These are phyloP conservation scores for Amiota mariae DNA, from an alignment of 2,888 invertebrate species.

Conservation along the genomic window DNA sequence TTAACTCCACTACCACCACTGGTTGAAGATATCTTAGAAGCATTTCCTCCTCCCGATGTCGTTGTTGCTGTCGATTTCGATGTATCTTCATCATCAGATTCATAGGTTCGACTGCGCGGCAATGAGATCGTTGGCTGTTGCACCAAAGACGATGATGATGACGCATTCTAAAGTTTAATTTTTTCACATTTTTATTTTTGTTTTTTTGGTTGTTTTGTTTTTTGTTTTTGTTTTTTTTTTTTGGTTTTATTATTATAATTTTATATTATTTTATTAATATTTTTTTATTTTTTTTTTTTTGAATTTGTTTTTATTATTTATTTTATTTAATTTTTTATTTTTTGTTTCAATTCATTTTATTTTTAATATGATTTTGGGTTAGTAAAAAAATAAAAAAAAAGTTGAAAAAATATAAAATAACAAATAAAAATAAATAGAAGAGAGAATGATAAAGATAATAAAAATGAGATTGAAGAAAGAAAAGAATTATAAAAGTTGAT, in stretches of 20 bases:
- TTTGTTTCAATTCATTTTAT: not conserved
- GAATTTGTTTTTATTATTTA: not conserved
- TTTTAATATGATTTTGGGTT: not conserved
- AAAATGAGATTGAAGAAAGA: not conserved
- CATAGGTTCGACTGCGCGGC: constrained; percentile 75
- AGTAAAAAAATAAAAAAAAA: not conserved
- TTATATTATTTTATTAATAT: not conserved
- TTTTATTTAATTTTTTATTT: not conserved
- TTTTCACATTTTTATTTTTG: constrained; percentile 2
- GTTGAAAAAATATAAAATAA: not conserved
- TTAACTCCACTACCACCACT: too few relatives aligned
- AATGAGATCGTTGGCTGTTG: constrained; percentile 76
- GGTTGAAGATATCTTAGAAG: too few relatives aligned
- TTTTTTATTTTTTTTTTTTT: not conserved
- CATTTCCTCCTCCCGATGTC: too few relatives aligned
- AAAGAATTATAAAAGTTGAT: not conserved
- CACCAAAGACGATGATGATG: constrained; percentile 42
- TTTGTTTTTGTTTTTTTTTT: not conserved
- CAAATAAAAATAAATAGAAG: not conserved
- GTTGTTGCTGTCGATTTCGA: not conserved
- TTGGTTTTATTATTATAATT: not conserved
- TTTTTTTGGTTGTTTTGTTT: not conserved
- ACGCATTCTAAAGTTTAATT: constrained; percentile 25
- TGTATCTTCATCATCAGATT: constrained; percentile 59
- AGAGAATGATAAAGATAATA: not conserved